Conservation (phyloP, 2,113 vertebrate species). For the Lucifuga dentata region DNA sequence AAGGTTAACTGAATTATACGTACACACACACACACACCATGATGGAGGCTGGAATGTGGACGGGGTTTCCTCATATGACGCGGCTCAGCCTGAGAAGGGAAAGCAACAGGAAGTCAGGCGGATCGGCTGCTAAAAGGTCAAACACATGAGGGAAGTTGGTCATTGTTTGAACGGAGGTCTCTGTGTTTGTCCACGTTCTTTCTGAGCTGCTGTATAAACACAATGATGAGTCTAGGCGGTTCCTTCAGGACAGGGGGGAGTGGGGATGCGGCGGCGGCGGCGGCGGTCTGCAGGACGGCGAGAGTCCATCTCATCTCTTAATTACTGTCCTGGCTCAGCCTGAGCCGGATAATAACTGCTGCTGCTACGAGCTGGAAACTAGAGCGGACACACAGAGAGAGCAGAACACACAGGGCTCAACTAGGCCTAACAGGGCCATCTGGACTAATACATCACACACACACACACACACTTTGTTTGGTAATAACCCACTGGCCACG, state of each 20-base stretch:
- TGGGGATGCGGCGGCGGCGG: slow-evolving; percentile 25
- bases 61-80: slow-evolving; percentile 51
- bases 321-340: slow-evolving; percentile 70
- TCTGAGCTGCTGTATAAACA: slow-evolving; percentile 58
- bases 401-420: slow-evolving; percentile 54
- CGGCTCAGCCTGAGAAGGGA: slow-evolving; percentile 36
- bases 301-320: slow-evolving; percentile 69
- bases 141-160: slow-evolving; percentile 37
- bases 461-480: slow-evolving; percentile 39
- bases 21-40: slow-evolving; percentile 3
- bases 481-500: slow-evolving; percentile 51
- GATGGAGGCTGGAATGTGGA: slow-evolving; percentile 32
- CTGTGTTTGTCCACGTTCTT: slow-evolving; percentile 50
- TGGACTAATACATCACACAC: slow-evolving; percentile 38
- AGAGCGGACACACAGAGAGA: slow-evolving; percentile 65
- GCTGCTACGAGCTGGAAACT: slow-evolving; percentile 42
- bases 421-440: slow-evolving; percentile 64
- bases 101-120: slow-evolving; percentile 41
- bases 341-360: slow-evolving; percentile 61
- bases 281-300: slow-evolving; percentile 50
- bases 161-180: background rate
- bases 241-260: background rate
- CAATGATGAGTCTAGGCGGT: slow-evolving; percentile 10
- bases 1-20: slow-evolving; percentile 28
- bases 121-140: slow-evolving; percentile 50